These are phyloP conservation scores for Orchesella flavescens DNA, from an alignment of 2,888 invertebrate genomes.

Conservation along the genomic window DNA sequence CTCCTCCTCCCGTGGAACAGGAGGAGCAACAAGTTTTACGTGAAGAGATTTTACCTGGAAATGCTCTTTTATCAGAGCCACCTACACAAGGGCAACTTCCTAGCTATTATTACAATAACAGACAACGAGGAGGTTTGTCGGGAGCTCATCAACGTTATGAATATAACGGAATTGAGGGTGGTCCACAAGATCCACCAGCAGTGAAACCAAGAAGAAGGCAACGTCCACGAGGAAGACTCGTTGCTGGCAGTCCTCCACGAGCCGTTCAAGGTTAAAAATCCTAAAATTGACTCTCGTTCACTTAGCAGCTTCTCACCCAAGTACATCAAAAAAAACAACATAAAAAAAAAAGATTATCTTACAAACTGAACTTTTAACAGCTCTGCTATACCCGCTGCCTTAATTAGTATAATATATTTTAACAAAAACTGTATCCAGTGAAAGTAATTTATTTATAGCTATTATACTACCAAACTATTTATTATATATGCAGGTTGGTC, in stretches of 20 bases:
- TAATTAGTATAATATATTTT: not conserved
- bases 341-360: not conserved
- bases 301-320: not conserved
- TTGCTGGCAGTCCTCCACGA: slow-evolving; percentile 45
- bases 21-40: not conserved
- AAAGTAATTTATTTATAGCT: not conserved
- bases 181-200: not conserved
- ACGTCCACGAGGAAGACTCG: slow-evolving; percentile 27
- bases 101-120: slow-evolving; percentile 47
- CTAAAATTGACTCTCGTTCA: not conserved
- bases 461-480: slow-evolving; percentile 8
- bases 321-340: not conserved
- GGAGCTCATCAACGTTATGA: slow-evolving; percentile 54
- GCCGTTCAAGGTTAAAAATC: slow-evolving; percentile 52
- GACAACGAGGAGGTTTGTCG: slow-evolving; percentile 23
- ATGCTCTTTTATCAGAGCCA: slow-evolving; percentile 15
- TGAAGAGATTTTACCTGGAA: slow-evolving; percentile 28
- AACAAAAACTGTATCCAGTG: too few species aligned
- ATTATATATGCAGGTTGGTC: slow-evolving; percentile 22
- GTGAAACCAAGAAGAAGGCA: slow-evolving; percentile 15
- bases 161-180: slow-evolving; percentile 42
- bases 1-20: not conserved
- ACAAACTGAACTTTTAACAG: slow-evolving; percentile 13
- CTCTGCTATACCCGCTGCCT: not conserved
- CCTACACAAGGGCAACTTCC: slow-evolving; percentile 35